Base-by-base conservation (phyloP, 2,113 vertebrate genomes). In the Mirounga angustirostris region DNA sequence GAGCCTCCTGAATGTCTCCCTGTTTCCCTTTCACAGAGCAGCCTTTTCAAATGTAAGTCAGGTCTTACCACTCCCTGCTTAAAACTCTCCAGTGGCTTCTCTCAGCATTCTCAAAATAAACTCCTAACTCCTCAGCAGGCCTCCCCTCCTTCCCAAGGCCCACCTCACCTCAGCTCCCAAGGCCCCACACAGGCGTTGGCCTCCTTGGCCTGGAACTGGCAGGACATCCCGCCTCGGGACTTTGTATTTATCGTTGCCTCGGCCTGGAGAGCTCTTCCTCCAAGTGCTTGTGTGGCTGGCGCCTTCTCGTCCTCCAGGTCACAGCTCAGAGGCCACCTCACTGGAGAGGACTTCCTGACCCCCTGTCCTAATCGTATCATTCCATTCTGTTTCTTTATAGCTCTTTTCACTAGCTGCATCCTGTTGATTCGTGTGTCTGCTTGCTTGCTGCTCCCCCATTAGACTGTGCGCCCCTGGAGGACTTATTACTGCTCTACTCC, bases 181-280 rank as follows among this genome's bases (percentile, higher is more conserved):
- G 21, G 8, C 10, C 33, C 46, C 12, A 16, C 22, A 40, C 81
- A 33, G 15, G 7, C 5, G 5, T 0, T 0, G 0, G 36, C 56
- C 40, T 61, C 50, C 58, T 59, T 24, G 24, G 61, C 65, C 40
- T 61, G 28, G 58, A 89, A 67, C 30, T 5, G 36, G 65, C 59
- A 88, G 30, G 33, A 30, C 16, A 19, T 16, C 81, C 81, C 58
- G 7, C n/a, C 71, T 56, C 3, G 15, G 56, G 43, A 43, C 69
- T 83, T 65, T 58, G 69, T 71, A 0, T 63, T 69, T 12, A 5
- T 81, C 22, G 2, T 85, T 33, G 16, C n/a, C 24, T 50, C 36
- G 33, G 36, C 79, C 84, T 43, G 46, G 30, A 85, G 30, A 33
- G 18, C 40, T 36, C 16, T 82, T 93, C n/a, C 50, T 33, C n/a